These are phyloP conservation scores for Neelides sp. DNA, from an alignment of 1,140 invertebrate genomes.

Conservation along the genomic window DNA sequence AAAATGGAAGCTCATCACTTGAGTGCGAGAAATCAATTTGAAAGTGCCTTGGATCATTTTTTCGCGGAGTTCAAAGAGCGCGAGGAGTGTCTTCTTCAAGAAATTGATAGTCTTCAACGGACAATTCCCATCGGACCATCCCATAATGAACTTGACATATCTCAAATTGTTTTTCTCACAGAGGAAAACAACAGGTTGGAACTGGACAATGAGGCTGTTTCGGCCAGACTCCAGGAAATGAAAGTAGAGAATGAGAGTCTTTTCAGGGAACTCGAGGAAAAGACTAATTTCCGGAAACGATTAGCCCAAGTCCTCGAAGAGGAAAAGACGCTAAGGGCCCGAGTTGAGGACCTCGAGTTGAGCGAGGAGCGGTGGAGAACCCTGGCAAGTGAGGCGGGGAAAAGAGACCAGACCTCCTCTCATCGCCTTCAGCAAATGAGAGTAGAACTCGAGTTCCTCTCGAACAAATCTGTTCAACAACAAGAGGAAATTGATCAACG, in stretches of 20 bases:
- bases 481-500: constrained; percentile 26
- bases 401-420: constrained; percentile 16
- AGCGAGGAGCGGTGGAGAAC: constrained; percentile 30
- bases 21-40: too few relatives aligned
- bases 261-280: constrained; percentile 30
- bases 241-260: constrained; percentile 34
- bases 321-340: constrained; percentile 31
- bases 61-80: constrained; percentile 27
- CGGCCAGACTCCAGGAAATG: constrained; percentile 32
- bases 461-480: constrained; percentile 25
- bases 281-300: constrained; percentile 25
- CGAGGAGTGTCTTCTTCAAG: constrained; percentile 31
- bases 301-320: constrained; percentile 31
- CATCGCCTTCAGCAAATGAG: constrained; percentile 20
- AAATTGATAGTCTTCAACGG: constrained; percentile 27
- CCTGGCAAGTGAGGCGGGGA: constrained; percentile 27
- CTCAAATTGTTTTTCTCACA: constrained; percentile 31
- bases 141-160: constrained; percentile 6
- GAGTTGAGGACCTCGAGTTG: constrained; percentile 35
- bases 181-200: constrained; percentile 32
- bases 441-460: constrained; percentile 24
- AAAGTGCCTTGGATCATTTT: too few relatives aligned
- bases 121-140: constrained; percentile 11
- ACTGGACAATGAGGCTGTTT: constrained; percentile 35
- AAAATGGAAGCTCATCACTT: not conserved